Base-by-base conservation (phyloP, 2,888 invertebrate genomes). In the Melanostoma mellinum region DNA sequence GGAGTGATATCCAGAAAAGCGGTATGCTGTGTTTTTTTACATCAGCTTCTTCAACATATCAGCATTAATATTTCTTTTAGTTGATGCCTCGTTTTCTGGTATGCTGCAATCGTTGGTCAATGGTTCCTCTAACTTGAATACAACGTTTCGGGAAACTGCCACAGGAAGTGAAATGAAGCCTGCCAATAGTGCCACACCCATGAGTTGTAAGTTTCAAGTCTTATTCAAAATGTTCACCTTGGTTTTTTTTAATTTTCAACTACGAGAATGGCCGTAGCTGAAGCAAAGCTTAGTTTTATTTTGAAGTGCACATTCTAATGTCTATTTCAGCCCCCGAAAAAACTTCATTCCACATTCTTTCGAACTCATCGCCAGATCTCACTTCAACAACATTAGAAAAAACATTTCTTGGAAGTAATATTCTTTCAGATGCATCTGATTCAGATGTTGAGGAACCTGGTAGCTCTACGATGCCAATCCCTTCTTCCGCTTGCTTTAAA, bases 391-490 rank as follows among this genome's bases (percentile, higher is more conserved):
- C 76, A 20, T 65, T 77, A 42, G 79, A 77, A 50, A 81, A 81
- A 36, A 74, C 73, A 20, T 74, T 77, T 74, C 75, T 77, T 30
- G 77, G 76, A n/a, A 79, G 93, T 44, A 85, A 85, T 42, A 85
- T 85, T 88, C 87, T 92, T 46, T 94, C 94, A 78, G 91, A 93
- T n/a, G 95, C 94, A 86, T 94, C 94, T 50, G 94, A 94, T 89
- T 94, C 94, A 3, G 94, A 94, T 87, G 97, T 97, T 88, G 97
- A 97, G 89, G 97, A 97, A 88, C 96, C 85, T 4, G 95, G 96
- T 0, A 60, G 36, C n/a, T 84, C 74, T n/a, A 75, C 75, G 10
- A 10, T 77, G 5, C 61, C 61, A 6, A 55, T 36, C 10, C 60
- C 67, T 2, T 79, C 73, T 3, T 44, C 73, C 35, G 46, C 52